Evolutionary conservation across 2,113 vertebrate genomes (phyloP).

Genomic region (Crotalus helleri): DNA sequence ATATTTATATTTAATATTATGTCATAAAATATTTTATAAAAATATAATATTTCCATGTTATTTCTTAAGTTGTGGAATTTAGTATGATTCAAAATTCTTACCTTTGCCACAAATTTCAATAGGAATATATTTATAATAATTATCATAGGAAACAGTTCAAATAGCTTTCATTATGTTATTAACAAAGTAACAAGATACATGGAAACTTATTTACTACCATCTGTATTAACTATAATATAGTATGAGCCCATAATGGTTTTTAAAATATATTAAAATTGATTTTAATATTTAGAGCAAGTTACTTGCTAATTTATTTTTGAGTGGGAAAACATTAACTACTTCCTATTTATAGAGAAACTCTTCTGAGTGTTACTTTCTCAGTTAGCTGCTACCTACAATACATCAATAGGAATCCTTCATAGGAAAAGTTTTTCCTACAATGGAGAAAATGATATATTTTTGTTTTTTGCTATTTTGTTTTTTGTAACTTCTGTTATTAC

Average conservation of each 20-base stretch:
- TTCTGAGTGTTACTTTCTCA: conserved; percentile 7
- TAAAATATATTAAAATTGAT: conserved; percentile 36
- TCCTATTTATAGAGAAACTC: conserved; percentile 28
- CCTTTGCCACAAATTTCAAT: conserved; percentile 30
- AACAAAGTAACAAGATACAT: conserved; percentile 8
- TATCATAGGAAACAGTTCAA: background rate
- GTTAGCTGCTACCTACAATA: background rate
- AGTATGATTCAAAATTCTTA: conserved; percentile 41
- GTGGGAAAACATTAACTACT: conserved; percentile 38
- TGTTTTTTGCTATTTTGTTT: background rate
- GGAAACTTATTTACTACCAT: conserved; percentile 22
- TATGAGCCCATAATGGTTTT: conserved; percentile 34
- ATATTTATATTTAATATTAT: too few species aligned
- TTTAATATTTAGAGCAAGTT: conserved; percentile 42
- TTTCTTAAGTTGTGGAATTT: conserved; percentile 31
- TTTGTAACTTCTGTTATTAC: background rate
- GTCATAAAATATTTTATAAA: background rate
- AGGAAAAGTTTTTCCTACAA: background rate
- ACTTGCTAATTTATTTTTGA: conserved; percentile 17
- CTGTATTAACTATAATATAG: conserved; percentile 31
- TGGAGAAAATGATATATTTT: background rate
- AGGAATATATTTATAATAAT: conserved; percentile 40
- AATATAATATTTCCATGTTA: conserved; percentile 36
- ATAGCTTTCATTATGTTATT: background rate
- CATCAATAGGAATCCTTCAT: background rate